Percentiles rank a stretch among this genome's conserved stretches.
phyloP scores from a whole-genome alignment of 2,113 vertebrate species.

The Cisticola juncidis region DNA sequence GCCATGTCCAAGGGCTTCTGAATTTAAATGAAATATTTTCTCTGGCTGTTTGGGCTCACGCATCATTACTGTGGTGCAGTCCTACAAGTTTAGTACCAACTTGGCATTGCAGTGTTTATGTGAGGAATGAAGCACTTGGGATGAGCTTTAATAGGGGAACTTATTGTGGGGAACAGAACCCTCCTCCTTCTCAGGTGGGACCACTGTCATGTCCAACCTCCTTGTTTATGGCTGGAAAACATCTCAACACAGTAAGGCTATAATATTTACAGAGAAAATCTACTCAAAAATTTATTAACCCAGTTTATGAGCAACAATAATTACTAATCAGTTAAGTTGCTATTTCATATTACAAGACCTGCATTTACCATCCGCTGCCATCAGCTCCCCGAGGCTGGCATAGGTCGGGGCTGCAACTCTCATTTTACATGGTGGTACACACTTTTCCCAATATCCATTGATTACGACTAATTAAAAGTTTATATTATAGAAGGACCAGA shows the following conservation, averaged over 20 bases:
- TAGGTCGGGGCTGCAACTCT: neutral
- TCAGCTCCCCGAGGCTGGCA: neutral
- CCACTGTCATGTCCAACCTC: neutral
- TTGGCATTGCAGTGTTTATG: neutral
- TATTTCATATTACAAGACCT: constrained; percentile 28
- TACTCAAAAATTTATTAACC: constrained; percentile 15
- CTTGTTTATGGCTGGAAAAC: neutral
- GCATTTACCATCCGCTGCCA: neutral
- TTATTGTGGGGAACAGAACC: neutral
- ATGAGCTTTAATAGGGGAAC: neutral
- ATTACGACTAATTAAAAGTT: constrained; percentile 5
- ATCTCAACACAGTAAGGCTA: neutral
- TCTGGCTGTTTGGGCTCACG: neutral
- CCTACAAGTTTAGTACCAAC: neutral
- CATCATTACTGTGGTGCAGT: no score
- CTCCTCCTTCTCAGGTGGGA: neutral
- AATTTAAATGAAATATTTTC: neutral
- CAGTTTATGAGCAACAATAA: constrained; percentile 41
- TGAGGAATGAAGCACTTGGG: neutral
- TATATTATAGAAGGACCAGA: neutral
- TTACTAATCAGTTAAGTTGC: constrained; percentile 49
- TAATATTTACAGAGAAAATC: constrained; percentile 26
- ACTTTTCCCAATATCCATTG: neutral
- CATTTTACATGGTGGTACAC: neutral
- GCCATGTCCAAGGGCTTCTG: neutral